Conservation (phyloP, 2,797 vertebrate genomes). For the Chloroceryle amazona region DNA sequence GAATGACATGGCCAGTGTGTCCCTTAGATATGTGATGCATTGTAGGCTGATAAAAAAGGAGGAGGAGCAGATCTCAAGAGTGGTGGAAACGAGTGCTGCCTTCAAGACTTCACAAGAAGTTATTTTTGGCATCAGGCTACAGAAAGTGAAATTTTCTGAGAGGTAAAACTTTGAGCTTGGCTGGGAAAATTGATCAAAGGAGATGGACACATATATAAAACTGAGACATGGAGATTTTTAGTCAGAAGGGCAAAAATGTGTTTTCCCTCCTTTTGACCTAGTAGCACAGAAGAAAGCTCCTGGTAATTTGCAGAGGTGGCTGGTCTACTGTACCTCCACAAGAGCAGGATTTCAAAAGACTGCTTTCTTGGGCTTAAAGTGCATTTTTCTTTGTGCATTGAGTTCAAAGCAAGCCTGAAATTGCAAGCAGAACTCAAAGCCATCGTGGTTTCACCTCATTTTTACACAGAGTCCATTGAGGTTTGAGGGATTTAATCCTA, state of each 20-base stretch:
- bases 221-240: neutral
- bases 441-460: constrained; percentile 60
- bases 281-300: neutral
- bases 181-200: neutral
- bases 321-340: neutral
- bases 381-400: constrained; percentile 43
- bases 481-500: constrained; percentile 56
- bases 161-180: neutral
- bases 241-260: neutral
- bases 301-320: neutral
- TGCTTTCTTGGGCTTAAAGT: constrained; percentile 36
- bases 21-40: neutral
- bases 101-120: neutral
- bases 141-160: neutral
- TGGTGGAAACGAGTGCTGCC: constrained; percentile 1
- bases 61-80: neutral
- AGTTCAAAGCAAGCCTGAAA: constrained; percentile 66
- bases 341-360: constrained; percentile 36
- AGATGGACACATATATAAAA: neutral
- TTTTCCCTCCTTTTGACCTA: constrained; percentile 22
- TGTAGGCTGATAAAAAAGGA: constrained; percentile 25
- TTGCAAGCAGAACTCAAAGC: constrained; percentile 42
- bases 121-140: constrained; percentile 40
- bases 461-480: constrained; percentile 37
- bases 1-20: neutral